Evolutionary conservation across 2,797 vertebrate species (phyloP), one percentile per base, ranked within the genome.

Genomic region (Zalophus californianus): DNA sequence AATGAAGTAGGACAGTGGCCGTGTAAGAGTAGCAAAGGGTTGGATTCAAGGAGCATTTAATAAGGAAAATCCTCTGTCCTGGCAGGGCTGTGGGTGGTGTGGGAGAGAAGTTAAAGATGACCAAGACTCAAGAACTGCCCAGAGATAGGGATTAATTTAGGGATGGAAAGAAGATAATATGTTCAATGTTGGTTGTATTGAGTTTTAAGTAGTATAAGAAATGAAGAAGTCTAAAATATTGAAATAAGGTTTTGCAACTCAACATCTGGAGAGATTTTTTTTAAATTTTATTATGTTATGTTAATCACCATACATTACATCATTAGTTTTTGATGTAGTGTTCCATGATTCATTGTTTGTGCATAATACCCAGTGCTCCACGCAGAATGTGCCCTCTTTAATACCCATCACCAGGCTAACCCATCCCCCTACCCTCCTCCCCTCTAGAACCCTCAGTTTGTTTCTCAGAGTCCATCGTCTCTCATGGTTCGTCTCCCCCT

Each of bases 371-470:
- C 41, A 44, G 41, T 44, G 41, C 41, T 44, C 41, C 41, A 44
- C 6, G 1, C 41, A 44, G 5, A 1, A 44, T 0, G 41, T 44
- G 41, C 41, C 41, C 41, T 44, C 41, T 1, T 7, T 7, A 44
- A 44, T 44, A 44, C 41, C 41, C 41, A 44, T 0, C 41, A 44
- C 41, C 5, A 6, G 41, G 41, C 41, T 44, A 44, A 7, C 41
- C 41, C 35, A 35, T 35, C 35, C 35, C 35, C 35, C 35, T 0
- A 5, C 6, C 41, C 41, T n/a, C 41, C 41, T 44, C 41, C 41
- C 41, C 41, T 44, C 41, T 44, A 44, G 1, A 44, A 44, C 41
- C 6, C 41, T 44, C 41, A 44, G 41, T 44, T 7, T 44, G 41
- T 44, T 44, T 44, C 6, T 44, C 41, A 44, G 41, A 44, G 41